Evolutionary conservation across 2,113 vertebrate species (phyloP).

Genomic region (Paradisaea rubra): DNA sequence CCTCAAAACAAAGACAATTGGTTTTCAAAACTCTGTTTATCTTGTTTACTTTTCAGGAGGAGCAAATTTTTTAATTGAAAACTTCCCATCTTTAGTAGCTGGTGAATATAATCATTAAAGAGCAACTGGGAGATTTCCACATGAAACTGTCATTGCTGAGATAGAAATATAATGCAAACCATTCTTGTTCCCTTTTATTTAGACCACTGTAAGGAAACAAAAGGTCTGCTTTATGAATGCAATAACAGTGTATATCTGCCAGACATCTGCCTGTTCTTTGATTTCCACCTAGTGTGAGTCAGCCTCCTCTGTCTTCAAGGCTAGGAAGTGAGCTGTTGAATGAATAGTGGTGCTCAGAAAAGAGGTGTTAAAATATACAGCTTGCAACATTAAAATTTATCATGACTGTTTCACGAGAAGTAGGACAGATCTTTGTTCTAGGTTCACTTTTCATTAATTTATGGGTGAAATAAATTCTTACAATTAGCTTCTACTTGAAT

Average conservation of each 20-base stretch:
- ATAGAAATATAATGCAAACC: not conserved
- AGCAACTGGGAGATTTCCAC: not conserved
- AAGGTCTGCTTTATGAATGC: not conserved
- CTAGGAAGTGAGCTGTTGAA: not conserved
- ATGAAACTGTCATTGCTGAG: not conserved
- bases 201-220: not conserved
- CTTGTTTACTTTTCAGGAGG: not conserved
- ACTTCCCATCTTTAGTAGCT: not conserved
- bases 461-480: not conserved
- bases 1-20: not conserved
- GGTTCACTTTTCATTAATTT: not conserved
- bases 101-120: not conserved
- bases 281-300: conserved; percentile 20
- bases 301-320: conserved; percentile 1
- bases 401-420: not conserved
- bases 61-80: not conserved
- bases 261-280: conserved; percentile 30
- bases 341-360: not conserved
- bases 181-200: conserved; percentile 6
- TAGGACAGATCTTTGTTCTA: not conserved
- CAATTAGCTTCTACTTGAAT: not conserved
- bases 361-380: not conserved
- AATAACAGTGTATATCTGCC: not conserved
- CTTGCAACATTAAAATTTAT: conserved; percentile 12
- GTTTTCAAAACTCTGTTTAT: not conserved